A percentile compares a stretch with the other conserved stretches of the same genome.
Evolutionary conservation across 2,888 invertebrate genomes (phyloP).

Genomic region (Lepeophtheirus nordmannii): DNA sequence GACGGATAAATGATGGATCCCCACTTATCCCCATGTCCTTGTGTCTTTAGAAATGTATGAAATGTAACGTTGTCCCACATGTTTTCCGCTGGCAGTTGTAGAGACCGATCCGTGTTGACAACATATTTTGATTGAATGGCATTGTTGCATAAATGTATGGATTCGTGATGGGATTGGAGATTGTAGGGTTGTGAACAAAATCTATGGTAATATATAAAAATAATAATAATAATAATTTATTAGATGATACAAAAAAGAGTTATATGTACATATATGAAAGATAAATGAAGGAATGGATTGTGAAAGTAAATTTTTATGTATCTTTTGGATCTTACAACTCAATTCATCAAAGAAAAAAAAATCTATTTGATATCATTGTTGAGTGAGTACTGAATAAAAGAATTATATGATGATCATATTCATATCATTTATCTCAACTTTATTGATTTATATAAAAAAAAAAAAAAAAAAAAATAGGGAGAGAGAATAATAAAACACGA

Average conservation of each 20-base stretch:
- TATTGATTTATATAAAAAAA: neutral
- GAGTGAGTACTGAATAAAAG: too few relatives aligned
- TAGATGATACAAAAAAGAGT: neutral
- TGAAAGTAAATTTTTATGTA: neutral
- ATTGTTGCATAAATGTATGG: slow-evolving; percentile 80
- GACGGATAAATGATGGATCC: slow-evolving; percentile 60
- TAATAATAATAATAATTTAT: neutral
- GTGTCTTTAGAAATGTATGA: slow-evolving; percentile 25
- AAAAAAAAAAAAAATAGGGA: too few relatives aligned
- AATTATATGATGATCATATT: too few relatives aligned
- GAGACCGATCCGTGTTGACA: slow-evolving; percentile 41
- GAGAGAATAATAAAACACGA: neutral
- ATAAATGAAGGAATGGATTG: neutral
- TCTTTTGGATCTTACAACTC: neutral
- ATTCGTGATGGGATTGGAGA: slow-evolving; percentile 73
- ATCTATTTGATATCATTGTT: too few relatives aligned
- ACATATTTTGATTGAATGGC: slow-evolving; percentile 50
- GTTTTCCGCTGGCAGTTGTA: slow-evolving; percentile 53
- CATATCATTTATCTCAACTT: too few relatives aligned
- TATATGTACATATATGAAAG: too few relatives aligned
- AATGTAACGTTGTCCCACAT: slow-evolving; percentile 70
- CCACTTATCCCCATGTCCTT: slow-evolving; percentile 54
- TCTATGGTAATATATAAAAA: neutral
- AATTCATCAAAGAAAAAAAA: neutral
- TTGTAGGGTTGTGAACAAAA: slow-evolving; percentile 81